Percentiles rank a stretch among this genome's conserved stretches.
Conservation (phyloP, 2,113 vertebrate species). For the Lycocorax pyrrhopterus region DNA sequence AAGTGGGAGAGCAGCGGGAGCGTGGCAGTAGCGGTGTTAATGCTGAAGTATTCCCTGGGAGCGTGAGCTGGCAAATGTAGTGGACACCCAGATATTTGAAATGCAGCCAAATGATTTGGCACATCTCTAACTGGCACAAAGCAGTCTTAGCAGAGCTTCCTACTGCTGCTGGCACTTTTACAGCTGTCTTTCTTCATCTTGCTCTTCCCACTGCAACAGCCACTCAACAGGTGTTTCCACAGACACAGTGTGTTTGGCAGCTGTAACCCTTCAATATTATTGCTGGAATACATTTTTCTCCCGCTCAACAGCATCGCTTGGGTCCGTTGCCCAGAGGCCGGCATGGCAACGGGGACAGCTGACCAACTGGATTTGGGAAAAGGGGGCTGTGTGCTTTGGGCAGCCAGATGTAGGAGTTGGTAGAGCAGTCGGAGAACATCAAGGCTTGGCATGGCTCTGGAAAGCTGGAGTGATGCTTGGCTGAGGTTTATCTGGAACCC, state of each 20-base stretch:
- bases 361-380: conserved; percentile 34
- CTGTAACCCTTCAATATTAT: conserved; percentile 68
- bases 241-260: conserved; percentile 74
- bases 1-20: conserved; percentile 17
- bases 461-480: not conserved
- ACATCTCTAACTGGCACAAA: conserved; percentile 73
- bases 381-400: not conserved
- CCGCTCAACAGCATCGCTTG: not conserved
- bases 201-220: conserved; percentile 63
- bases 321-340: conserved; percentile 26
- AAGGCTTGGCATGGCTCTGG: not conserved
- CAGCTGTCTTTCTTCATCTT: conserved; percentile 79
- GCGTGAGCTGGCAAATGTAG: conserved; percentile 69
- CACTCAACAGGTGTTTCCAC: conserved; percentile 81
- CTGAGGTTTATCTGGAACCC: not conserved
- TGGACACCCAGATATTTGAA: conserved; percentile 80
- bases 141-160: conserved; percentile 69
- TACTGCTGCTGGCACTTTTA: conserved; percentile 74
- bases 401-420: not conserved
- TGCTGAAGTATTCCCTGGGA: conserved; percentile 69
- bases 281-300: conserved; percentile 67
- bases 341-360: conserved; percentile 48
- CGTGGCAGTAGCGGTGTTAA: conserved; percentile 52
- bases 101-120: conserved; percentile 74
- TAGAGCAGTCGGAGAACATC: not conserved